Conservation (phyloP, 2,113 vertebrate genomes). For the Dipodomys stephensi region DNA sequence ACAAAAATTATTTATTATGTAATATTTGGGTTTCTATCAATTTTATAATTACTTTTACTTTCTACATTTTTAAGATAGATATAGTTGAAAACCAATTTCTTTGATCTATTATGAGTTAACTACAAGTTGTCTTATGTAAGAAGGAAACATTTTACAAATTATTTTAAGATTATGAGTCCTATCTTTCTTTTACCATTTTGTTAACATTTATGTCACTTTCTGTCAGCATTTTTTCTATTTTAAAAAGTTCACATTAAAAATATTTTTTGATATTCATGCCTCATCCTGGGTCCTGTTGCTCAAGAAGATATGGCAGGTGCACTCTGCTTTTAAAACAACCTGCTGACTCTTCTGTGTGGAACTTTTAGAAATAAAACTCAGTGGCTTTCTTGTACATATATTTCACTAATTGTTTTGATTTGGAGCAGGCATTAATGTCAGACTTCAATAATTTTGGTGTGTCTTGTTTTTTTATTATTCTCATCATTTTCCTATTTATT, state of each 20-base stretch:
- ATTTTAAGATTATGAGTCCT: constrained; percentile 53
- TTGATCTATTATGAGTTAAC: constrained; percentile 37
- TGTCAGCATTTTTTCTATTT: neutral
- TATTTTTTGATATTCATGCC: neutral
- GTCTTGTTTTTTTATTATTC: neutral
- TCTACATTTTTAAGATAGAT: constrained; percentile 3
- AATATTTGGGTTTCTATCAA: constrained; percentile 23
- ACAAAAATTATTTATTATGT: neutral
- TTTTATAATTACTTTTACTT: neutral
- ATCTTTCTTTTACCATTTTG: constrained; percentile 13
- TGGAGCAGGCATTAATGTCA: neutral
- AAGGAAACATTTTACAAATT: constrained; percentile 49
- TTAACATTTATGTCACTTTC: constrained; percentile 22
- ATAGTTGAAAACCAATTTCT: constrained; percentile 17
- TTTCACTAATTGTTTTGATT: neutral
- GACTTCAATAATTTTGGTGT: neutral
- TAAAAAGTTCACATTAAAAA: neutral
- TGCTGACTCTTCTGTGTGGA: neutral
- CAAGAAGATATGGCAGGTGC: neutral
- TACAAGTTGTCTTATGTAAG: neutral
- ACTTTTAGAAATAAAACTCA: neutral
- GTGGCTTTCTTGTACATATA: neutral
- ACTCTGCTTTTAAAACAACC: neutral
- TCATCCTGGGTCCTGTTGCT: neutral
- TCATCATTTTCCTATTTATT: constrained; percentile 34